Percentiles rank a stretch among this genome's conserved stretches.
Conservation (phyloP, 2,888 invertebrate species). For the Smittia sp. region DNA sequence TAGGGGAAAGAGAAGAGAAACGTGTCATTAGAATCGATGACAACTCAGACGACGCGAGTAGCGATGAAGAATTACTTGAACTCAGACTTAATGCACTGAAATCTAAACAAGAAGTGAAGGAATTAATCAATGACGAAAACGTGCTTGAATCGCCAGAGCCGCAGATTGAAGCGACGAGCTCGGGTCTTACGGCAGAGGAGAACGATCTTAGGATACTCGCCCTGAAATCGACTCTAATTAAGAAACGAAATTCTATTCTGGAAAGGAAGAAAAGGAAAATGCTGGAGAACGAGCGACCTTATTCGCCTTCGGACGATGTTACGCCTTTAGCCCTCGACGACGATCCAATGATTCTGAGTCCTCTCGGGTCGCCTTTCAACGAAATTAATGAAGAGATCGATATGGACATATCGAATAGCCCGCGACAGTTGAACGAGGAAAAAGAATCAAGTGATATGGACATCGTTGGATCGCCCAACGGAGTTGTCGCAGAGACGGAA, state of each 20-base stretch:
- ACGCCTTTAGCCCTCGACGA: not conserved
- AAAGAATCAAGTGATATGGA: constrained; percentile 25
- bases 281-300: constrained; percentile 28
- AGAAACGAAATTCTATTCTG: not conserved
- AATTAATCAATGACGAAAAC: not conserved
- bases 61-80: not conserved
- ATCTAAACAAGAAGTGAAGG: constrained; percentile 12
- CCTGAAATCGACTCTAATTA: not conserved
- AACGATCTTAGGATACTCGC: not conserved
- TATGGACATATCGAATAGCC: constrained; percentile 32
- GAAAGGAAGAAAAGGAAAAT: not conserved
- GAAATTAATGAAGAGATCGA: constrained; percentile 14
- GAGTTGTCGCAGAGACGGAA: not conserved
- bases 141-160: not conserved
- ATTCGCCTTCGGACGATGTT: constrained; percentile 27
- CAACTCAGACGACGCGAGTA: not conserved
- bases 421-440: not conserved
- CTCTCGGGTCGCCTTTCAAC: constrained; percentile 9
- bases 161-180: not conserved
- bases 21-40: not conserved
- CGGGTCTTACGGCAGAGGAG: not conserved
- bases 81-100: constrained; percentile 23
- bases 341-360: constrained; percentile 23
- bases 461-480: not conserved
- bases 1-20: not conserved